These are phyloP conservation scores for Cygnus olor DNA, from an alignment of 2,797 vertebrate genomes.

Conservation along the genomic window DNA sequence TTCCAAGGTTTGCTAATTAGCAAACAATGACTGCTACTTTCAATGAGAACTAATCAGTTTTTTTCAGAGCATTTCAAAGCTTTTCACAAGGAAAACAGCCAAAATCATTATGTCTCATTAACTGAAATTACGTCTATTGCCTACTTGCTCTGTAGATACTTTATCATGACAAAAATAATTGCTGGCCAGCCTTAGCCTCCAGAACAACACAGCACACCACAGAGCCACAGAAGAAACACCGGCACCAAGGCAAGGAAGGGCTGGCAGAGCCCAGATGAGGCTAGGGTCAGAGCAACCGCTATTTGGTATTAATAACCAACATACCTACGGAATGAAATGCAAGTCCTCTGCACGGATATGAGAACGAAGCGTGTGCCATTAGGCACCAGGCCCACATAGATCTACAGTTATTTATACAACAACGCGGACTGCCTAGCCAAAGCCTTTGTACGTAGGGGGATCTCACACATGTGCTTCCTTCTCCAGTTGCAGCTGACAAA, in stretches of 20 bases:
- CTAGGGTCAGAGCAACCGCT: fast-evolving
- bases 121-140: fast-evolving
- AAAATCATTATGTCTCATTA: neutral
- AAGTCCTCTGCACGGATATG: neutral
- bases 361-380: neutral
- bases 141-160: neutral
- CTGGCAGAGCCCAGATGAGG: neutral
- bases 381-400: neutral
- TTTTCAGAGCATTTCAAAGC: neutral
- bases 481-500: neutral
- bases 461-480: neutral
- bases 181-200: neutral
- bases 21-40: neutral
- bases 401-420: conserved; percentile 6
- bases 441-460: fast-evolving
- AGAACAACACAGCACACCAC: neutral
- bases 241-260: neutral
- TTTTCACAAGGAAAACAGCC: neutral
- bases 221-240: neutral
- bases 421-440: neutral
- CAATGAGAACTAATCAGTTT: neutral
- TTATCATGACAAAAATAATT: neutral
- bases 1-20: neutral
- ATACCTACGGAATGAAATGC: neutral
- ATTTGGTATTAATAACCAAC: neutral